A percentile compares a stretch with the other conserved stretches of the same genome.
These are phyloP conservation scores for Salvelinus namaycush DNA, from an alignment of 2,113 vertebrate species.

Conservation along the genomic window DNA sequence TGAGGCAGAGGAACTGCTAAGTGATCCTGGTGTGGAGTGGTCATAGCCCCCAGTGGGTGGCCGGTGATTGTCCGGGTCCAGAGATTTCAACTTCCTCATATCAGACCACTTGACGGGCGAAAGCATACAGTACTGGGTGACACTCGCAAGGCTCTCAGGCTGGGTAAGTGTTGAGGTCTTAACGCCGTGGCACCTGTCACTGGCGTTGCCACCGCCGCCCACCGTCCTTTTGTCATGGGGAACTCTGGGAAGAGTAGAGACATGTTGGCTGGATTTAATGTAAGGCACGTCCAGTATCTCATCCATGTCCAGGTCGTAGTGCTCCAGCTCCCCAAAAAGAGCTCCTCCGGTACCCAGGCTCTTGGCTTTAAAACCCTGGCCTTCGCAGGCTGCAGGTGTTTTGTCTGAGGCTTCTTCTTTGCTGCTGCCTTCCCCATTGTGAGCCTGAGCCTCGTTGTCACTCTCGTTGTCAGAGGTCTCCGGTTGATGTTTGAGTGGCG, in stretches of 20 bases:
- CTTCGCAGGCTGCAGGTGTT: constrained; percentile 56
- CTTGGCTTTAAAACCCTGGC: constrained; percentile 74
- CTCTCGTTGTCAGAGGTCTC: constrained; percentile 85
- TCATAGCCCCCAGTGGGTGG: constrained; percentile 66
- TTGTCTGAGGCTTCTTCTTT: constrained; percentile 75
- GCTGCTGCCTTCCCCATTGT: constrained; percentile 53
- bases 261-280: constrained; percentile 92
- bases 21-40: constrained; percentile 69
- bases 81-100: constrained; percentile 81
- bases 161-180: constrained; percentile 73
- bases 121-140: constrained; percentile 83
- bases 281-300: constrained; percentile 99
- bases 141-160: constrained; percentile 70
- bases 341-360: constrained; percentile 45
- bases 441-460: constrained; percentile 77
- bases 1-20: constrained; percentile 75
- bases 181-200: neutral
- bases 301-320: constrained; percentile 98
- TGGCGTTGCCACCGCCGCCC: constrained; percentile 56
- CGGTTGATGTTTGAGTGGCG: constrained; percentile 94
- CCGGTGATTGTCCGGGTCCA: constrained; percentile 79
- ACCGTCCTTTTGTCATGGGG: constrained; percentile 81
- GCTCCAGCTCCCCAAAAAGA: constrained; percentile 89
- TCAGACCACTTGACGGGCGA: constrained; percentile 90
- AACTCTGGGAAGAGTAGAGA: constrained; percentile 82